Base-by-base conservation (phyloP, 92 coral and sea anemone genomes). In the Palythoa caribaeorum region DNA sequence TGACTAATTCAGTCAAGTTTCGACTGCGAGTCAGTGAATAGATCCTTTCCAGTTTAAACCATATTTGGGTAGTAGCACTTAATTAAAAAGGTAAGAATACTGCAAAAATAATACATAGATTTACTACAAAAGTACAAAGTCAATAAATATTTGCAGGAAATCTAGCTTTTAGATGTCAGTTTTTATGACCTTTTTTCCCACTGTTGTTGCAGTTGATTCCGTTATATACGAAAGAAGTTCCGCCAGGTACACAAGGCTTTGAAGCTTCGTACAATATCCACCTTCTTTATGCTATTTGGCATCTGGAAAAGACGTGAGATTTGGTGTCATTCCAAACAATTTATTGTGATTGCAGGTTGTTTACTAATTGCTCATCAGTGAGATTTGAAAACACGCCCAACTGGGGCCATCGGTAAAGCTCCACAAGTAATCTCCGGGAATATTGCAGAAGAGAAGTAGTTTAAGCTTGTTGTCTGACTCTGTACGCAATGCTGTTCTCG, bases 311-410 rank as follows among this genome's bases (percentile, higher is more conserved):
- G 57, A 69, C 75, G 65, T 53, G 47, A 81, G 20, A 19, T 81
- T 40, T 19, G 12, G 53, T 65, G 40, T 66, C 76, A 81, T 81
- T 81, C 86, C 86, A 66, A 65, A 50, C 86, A 81, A 81, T 81
- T 69, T 81, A 81, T 65, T 81, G 63, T 40, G 59, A 62, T 66
- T 69, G 60, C 86, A 54, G 66, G 20, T 35, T 12, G 83, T 66
- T 66, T 69, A 74, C 74, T 65, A 81, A 81, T 66, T 68, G 76
- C 86, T 28, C 76, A 66, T 81, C 76, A 81, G 59, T 35, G 16
- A 17, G 44, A 63, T 20, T 81, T 68, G 65, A 66, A 13, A 65
- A 54, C 63, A 36, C 48, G 28, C 76, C 86, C 76, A 63, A 2
- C 14, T 51, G 38, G 60, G 80, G 71, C 48, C 44, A 39, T 0